These are phyloP conservation scores for Apeira syringaria DNA, from an alignment of 2,888 invertebrate species.

Conservation along the genomic window DNA sequence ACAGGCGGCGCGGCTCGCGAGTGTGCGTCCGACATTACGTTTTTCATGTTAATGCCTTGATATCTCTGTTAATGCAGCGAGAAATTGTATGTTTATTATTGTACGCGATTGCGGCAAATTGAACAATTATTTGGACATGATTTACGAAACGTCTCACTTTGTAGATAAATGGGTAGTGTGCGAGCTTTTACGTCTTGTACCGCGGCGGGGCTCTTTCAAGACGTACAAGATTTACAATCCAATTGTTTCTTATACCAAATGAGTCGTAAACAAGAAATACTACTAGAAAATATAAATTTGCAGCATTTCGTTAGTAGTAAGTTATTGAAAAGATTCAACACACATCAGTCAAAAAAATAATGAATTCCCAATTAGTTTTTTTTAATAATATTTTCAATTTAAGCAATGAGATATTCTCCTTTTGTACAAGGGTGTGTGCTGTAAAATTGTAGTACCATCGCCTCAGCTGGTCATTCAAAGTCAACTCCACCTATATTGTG, in stretches of 20 bases:
- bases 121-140: slow-evolving; percentile 39
- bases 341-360: too few relatives aligned
- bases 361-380: too few relatives aligned
- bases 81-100: slow-evolving; percentile 49
- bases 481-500: background rate
- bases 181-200: slow-evolving; percentile 18
- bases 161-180: slow-evolving; percentile 22
- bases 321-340: too few relatives aligned
- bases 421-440: too few relatives aligned
- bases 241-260: slow-evolving; percentile 9
- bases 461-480: slow-evolving; percentile 2
- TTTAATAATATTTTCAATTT: too few relatives aligned
- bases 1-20: slow-evolving; percentile 19
- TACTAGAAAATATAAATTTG: background rate
- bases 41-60: slow-evolving; percentile 63
- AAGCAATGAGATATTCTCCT: too few relatives aligned
- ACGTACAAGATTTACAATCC: slow-evolving; percentile 13
- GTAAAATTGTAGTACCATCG: too few relatives aligned
- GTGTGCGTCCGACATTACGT: slow-evolving; percentile 52
- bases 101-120: slow-evolving; percentile 36
- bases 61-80: slow-evolving; percentile 60
- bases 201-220: slow-evolving; percentile 11
- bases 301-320: too few relatives aligned
- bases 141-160: slow-evolving; percentile 32
- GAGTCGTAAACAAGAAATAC: slow-evolving; percentile 12